phyloP scores from a whole-genome alignment of 2,113 vertebrate genomes.

The Thermophis baileyi region DNA sequence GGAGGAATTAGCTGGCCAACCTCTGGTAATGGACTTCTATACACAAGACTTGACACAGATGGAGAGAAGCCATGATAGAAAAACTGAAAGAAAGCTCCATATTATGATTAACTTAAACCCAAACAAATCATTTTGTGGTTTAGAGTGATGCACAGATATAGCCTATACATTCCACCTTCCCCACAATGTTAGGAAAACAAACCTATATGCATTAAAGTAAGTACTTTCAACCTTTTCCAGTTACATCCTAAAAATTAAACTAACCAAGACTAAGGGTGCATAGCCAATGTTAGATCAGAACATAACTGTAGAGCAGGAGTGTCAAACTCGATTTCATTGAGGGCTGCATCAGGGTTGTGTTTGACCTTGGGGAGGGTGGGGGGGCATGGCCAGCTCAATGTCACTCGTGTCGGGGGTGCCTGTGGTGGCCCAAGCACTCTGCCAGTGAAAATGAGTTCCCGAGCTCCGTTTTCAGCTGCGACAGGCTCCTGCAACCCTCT shows the following conservation, averaged over 20 bases:
- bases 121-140: neutral
- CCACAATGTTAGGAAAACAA: neutral
- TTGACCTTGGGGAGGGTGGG: too few relatives aligned
- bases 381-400: too few relatives aligned
- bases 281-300: neutral
- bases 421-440: too few relatives aligned
- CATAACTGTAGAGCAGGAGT: neutral
- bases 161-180: neutral
- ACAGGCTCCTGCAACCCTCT: too few relatives aligned
- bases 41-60: neutral
- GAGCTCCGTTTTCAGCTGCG: too few relatives aligned
- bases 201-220: neutral
- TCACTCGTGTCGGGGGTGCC: too few relatives aligned
- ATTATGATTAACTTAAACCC: neutral
- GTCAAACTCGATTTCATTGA: too few relatives aligned
- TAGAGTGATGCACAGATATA: neutral
- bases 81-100: neutral
- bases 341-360: too few relatives aligned
- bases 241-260: neutral
- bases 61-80: neutral
- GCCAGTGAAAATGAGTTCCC: too few relatives aligned
- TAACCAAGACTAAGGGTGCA: neutral
- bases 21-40: neutral
- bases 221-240: neutral
- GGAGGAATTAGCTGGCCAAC: neutral